These are phyloP conservation scores for Saxidomus purpurata DNA, from an alignment of 1,140 invertebrate genomes.

Conservation along the genomic window DNA sequence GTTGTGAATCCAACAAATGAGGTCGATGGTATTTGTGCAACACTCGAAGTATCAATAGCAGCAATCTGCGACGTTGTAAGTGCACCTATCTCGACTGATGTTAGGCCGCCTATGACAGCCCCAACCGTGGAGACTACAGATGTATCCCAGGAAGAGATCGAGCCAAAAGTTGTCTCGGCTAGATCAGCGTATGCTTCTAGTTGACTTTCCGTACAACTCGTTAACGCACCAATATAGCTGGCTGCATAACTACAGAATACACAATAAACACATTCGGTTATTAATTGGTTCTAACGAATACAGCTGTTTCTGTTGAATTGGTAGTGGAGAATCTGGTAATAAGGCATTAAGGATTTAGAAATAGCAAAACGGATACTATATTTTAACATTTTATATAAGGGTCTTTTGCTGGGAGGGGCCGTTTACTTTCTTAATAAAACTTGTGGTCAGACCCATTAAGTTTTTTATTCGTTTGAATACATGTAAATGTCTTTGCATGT, in stretches of 20 bases:
- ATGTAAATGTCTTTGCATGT: too few relatives aligned
- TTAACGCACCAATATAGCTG: constrained; percentile 28
- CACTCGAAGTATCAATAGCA: background rate
- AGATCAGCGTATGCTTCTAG: constrained; percentile 18
- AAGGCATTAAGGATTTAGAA: too few relatives aligned
- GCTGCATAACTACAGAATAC: constrained; percentile 16
- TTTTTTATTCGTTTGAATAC: too few relatives aligned
- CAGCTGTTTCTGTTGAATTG: too few relatives aligned
- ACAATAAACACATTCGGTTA: too few relatives aligned
- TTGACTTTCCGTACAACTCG: constrained; percentile 35
- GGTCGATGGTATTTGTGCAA: constrained; percentile 31
- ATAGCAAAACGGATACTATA: too few relatives aligned
- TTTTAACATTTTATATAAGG: too few relatives aligned
- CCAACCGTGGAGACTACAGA: constrained; percentile 38
- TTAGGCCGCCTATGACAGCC: constrained; percentile 34
- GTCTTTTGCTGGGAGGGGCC: too few relatives aligned
- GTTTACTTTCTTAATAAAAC: too few relatives aligned
- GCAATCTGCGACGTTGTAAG: constrained; percentile 3
- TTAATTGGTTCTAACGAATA: too few relatives aligned
- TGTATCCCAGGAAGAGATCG: constrained; percentile 20
- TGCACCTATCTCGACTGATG: constrained; percentile 1
- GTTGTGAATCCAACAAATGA: constrained; percentile 46
- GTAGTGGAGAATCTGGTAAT: too few relatives aligned
- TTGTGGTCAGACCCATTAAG: too few relatives aligned
- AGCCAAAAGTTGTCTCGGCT: constrained; percentile 15